Conservation (phyloP, 2,888 invertebrate species). For the Plemyria rubiginata region DNA sequence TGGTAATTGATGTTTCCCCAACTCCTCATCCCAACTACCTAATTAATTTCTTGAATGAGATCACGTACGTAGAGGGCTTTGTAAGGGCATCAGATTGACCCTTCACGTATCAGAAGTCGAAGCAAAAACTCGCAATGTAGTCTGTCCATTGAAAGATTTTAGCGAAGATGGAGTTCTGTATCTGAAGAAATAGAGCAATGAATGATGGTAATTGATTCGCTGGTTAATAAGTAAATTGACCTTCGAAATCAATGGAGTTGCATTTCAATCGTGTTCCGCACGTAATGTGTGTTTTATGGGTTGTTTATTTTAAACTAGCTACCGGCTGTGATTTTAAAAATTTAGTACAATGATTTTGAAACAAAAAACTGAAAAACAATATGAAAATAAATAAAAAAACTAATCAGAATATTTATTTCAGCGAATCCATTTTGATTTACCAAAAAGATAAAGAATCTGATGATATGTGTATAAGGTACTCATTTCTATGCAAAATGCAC, state of each 20-base stretch:
- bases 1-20: too few species aligned
- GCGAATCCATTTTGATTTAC: conserved; percentile 31
- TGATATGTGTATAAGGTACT: conserved; percentile 17
- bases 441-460: conserved; percentile 36
- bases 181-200: conserved; percentile 26
- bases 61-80: conserved; percentile 59
- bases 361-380: too few species aligned
- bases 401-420: conserved; percentile 4
- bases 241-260: conserved; percentile 47
- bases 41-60: conserved; percentile 70
- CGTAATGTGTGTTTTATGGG: conserved; percentile 44
- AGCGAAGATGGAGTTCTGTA: background rate
- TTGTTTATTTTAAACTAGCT: conserved; percentile 8
- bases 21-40: conserved; percentile 41
- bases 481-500: conserved; percentile 40
- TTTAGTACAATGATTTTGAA: too few species aligned
- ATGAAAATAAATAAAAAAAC: background rate
- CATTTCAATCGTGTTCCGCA: conserved; percentile 57
- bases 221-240: conserved; percentile 50
- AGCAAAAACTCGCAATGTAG: conserved; percentile 13
- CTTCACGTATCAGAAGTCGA: conserved; percentile 24
- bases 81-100: conserved; percentile 54
- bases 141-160: conserved; percentile 13
- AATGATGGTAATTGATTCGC: conserved; percentile 15
- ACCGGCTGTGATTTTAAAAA: too few species aligned